Evolutionary conservation across 2,113 vertebrate species (phyloP), one percentile per base, ranked within the genome.

Genomic region (Rhinogobius similis): DNA sequence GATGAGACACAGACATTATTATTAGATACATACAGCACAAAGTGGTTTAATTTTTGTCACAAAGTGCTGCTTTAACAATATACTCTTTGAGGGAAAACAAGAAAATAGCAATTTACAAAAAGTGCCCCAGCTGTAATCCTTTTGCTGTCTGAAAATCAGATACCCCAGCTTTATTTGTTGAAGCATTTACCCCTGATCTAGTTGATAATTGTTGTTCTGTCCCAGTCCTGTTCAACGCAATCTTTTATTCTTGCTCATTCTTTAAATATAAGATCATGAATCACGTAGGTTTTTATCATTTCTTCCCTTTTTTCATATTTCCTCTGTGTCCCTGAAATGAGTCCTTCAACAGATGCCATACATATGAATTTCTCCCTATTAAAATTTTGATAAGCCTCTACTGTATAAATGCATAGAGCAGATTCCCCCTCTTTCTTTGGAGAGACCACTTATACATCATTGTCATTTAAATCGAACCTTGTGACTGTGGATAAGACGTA

Each of bases 401-500:
- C 52, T 26, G 12, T 55, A 32, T 70, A 14, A 39, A 44, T 68
- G 64, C 21, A 10, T 77, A 36, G 29, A 38, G 68, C 24, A 75
- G 52, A 58, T 44, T 29, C 10, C 38, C 67, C 26, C 24, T 53
- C 24, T 36, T 66, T 23, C 13, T 65, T 70, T 67, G 65, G 65
- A 67, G n/a, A 72, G 23, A 64, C 11, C n/a, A 10, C 68, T 85
- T 69, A 75, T 88, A 75, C 48, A 81, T 90, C 82, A 85, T 18
- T 78, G 77, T 89, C 81, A 82, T 84, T 77, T 78, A 67, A 63
- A 29, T 78, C 61, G 70, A 70, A 75, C 70, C 70, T 59, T 20
- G 62, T 82, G 83, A 82, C 76, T 61, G 55, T 36, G 44, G 77
- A 80, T 77, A 76, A 87, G 8, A 55, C 67, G 77, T 85, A 86